Base-by-base conservation (phyloP, 2,113 vertebrate genomes). In the Chaenogobius annularis region DNA sequence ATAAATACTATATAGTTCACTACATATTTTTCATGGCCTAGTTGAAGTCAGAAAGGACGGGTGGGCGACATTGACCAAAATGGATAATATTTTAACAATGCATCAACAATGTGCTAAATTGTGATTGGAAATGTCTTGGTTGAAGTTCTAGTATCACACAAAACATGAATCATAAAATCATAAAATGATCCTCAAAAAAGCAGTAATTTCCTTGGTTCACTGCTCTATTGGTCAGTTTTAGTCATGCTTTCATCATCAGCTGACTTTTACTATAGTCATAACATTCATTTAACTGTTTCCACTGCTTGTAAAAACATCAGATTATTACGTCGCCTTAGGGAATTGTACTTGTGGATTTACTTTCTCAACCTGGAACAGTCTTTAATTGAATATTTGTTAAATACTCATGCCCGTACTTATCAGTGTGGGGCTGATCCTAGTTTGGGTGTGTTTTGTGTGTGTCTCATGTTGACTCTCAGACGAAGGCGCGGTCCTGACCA, bases 401-500 rank as follows among this genome's bases (percentile, higher is more conserved):
- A 55, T 40, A 3, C n/a, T 22, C 0, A 48, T 22, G 55, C 35
- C 47, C 43, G 7, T 31, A 62, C 1, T 78, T 47, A 66, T 77
- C 75, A 70, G 68, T 67, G 70, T 7, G 37, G 5, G 37, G 37
- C 40, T 15, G 22, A 11, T 10, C 17, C 1, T 5, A 37, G 7
- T 1, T 13, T 22, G 56, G 76, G 58, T 59, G 84, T 7, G 77
- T 68, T 47, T 1, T 31, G 47, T 8, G 37, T 1, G 14, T 15
- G 46, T 7, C 13, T 59, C 47, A 66, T 1, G 3, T 13, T 4
- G 64, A 6, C 19, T 17, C 50, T 58, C 37, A 77, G 72, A 70
- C 67, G 4, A 43, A 79, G 89, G 90, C 11, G 85, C 81, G 89
- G 78, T 5, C 46, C 70, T 8, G 22, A 0, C 58, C 47, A 1